Base-by-base conservation (phyloP, 2,113 vertebrate genomes). In the Hystrix cristata region DNA sequence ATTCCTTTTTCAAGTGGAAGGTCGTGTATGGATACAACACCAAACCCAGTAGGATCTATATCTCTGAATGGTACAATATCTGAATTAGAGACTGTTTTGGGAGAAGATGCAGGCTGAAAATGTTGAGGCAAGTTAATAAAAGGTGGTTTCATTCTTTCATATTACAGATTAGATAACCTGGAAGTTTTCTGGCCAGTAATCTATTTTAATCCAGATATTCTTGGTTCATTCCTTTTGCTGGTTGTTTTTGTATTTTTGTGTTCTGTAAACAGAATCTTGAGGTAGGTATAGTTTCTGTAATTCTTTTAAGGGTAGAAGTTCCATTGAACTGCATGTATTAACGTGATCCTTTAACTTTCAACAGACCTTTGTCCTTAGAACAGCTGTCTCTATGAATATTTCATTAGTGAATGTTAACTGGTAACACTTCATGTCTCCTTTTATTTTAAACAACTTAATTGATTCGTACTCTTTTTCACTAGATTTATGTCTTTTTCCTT, bases 361-460 rank as follows among this genome's bases (percentile, higher is more conserved):
- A 94, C 1, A 91, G 87, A 87, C 21, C 90, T 97, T 97, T 97
- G 94, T 97, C 65, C 78, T 88, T 84, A 81, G 92, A 97, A 85
- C 96, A 97, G 81, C 95, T 98, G 97, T 90, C 43, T 92, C 67
- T 82, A 97, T 98, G 87, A 97, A 97, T 97, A 97, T 95, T 98
- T 96, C 88, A 97, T 90, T 92, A 90, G 76, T 19, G 59, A 84
- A 67, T 94, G 65, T 95, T 96, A 69, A 88, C 90, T 94, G 34
- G 64, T 87, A 85, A 71, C 43, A 74, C 31, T 94, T 95, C 43
- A 53, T 86, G 90, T 90, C 57, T 91, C 38, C 7, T 87, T 92
- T 92, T 79, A 86, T 97, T 95, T 87, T 85, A 93, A 97, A 85
- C n/a, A 91, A 76, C 83, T 81, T 74, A 19, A 57, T 12, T 89